Base-by-base conservation (phyloP, 2,888 invertebrate genomes). In the Drosophila gaucha region DNA sequence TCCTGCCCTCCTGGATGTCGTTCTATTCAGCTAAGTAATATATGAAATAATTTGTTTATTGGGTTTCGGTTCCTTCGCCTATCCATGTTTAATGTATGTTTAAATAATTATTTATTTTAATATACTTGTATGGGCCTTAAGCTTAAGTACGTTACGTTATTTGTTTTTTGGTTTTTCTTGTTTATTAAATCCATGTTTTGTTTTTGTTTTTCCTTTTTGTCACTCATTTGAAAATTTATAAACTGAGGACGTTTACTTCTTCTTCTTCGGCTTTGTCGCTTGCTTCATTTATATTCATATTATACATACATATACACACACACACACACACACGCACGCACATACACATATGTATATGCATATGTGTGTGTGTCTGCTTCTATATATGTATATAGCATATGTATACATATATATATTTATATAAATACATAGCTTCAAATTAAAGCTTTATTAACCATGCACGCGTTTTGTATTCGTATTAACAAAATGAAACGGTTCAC, bases 381-480 rank as follows among this genome's bases (percentile, higher is more conserved):
- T 54, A 65, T 68, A 74, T 74, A 67, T 78, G 63, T 67, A 79
- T 70, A 85, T 77, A 78, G 18, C 39, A 16, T 43, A 50, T 44
- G 36, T 50, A 28, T 39, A 59, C 71, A 67, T 71, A 55, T 54
- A 65, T 68, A 74, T 74, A 67, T 78, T 65, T 67, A 79, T 70
- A 85, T 77, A 78, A 74, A 85, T 89, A 85, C 87, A 80, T 89
- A 88, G 90, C 90, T 90, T 84, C 88, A 90, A 90, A 90, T 90
- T 90, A 90, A 90, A 90, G 90, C 90, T 90, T 90, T 90, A 87
- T 90, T 90, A 90, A 90, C 90, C 90, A 90, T 90, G 90, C 89
- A 90, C 89, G 90, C 90, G 88, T 83, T 90, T 89, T 78, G 77
- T 80, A 89, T 89, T 84, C 76, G 88, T 90, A 89, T 90, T 85